phyloP scores from a whole-genome alignment of 2,888 invertebrate species.

The Tillus elongatus region DNA sequence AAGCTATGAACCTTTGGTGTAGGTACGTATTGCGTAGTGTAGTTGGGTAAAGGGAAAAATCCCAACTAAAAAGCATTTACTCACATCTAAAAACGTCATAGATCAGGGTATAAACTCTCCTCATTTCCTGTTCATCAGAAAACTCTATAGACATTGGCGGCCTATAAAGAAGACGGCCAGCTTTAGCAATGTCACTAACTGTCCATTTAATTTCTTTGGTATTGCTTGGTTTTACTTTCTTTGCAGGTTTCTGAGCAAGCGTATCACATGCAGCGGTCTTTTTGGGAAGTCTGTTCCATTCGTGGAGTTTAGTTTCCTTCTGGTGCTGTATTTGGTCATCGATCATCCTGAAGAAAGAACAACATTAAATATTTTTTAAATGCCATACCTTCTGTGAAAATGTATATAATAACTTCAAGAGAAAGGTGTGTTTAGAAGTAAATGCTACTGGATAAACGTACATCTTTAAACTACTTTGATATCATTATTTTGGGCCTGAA shows the following conservation, averaged over 20 bases:
- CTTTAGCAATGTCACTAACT: constrained; percentile 46
- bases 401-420: too few species aligned
- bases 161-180: constrained; percentile 46
- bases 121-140: constrained; percentile 62
- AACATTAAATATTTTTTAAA: neutral
- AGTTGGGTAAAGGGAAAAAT: neutral
- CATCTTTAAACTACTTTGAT: too few species aligned
- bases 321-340: constrained; percentile 20
- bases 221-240: constrained; percentile 10
- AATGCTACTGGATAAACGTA: too few species aligned
- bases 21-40: too few species aligned
- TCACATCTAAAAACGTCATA: constrained; percentile 68
- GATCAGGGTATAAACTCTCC: constrained; percentile 61
- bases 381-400: too few species aligned
- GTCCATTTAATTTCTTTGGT: constrained; percentile 36
- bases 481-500: too few species aligned
- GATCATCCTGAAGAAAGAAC: constrained; percentile 22
- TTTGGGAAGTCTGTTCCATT: constrained; percentile 35
- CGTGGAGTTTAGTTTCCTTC: constrained; percentile 31
- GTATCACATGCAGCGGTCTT: constrained; percentile 14
- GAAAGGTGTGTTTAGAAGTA: too few species aligned
- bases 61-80: constrained; percentile 32
- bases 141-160: constrained; percentile 47
- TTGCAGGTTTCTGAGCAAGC: constrained; percentile 14
- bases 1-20: too few species aligned